phyloP scores from a whole-genome alignment of 2,888 invertebrate genomes.

The Mactromeris polynyma region DNA sequence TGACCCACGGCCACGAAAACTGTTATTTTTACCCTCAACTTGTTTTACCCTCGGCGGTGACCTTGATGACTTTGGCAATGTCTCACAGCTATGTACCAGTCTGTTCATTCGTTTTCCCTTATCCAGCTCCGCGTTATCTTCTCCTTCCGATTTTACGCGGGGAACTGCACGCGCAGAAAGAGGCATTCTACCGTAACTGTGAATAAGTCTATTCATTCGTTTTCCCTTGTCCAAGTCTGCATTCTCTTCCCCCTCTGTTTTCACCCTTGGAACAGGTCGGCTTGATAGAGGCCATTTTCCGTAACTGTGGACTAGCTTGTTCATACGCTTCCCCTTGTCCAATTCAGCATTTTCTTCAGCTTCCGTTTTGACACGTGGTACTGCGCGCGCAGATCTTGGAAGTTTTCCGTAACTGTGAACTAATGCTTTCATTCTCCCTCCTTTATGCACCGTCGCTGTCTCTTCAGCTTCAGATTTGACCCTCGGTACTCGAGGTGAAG shows the following conservation, averaged over 20 bases:
- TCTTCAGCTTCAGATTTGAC: slow-evolving; percentile 81
- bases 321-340: slow-evolving; percentile 79
- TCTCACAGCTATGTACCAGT: slow-evolving; percentile 72
- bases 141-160: slow-evolving; percentile 75
- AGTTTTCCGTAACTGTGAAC: slow-evolving; percentile 71
- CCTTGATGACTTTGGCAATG: slow-evolving; percentile 65
- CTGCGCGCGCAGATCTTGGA: slow-evolving; percentile 70
- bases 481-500: slow-evolving; percentile 72
- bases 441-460: slow-evolving; percentile 77
- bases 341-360: slow-evolving; percentile 72
- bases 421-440: slow-evolving; percentile 73
- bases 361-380: slow-evolving; percentile 74
- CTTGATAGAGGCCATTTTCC: slow-evolving; percentile 69
- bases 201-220: slow-evolving; percentile 74
- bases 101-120: slow-evolving; percentile 76
- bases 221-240: slow-evolving; percentile 76
- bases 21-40: slow-evolving; percentile 72
- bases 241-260: slow-evolving; percentile 76
- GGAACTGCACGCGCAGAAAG: slow-evolving; percentile 70
- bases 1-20: slow-evolving; percentile 71
- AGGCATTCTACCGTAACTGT: slow-evolving; percentile 71
- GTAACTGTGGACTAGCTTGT: slow-evolving; percentile 74
- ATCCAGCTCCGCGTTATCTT: slow-evolving; percentile 74
- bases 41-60: slow-evolving; percentile 75
- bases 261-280: slow-evolving; percentile 77